Evolutionary conservation across 2,113 vertebrate species (phyloP).

Genomic region (Platanista minor): DNA sequence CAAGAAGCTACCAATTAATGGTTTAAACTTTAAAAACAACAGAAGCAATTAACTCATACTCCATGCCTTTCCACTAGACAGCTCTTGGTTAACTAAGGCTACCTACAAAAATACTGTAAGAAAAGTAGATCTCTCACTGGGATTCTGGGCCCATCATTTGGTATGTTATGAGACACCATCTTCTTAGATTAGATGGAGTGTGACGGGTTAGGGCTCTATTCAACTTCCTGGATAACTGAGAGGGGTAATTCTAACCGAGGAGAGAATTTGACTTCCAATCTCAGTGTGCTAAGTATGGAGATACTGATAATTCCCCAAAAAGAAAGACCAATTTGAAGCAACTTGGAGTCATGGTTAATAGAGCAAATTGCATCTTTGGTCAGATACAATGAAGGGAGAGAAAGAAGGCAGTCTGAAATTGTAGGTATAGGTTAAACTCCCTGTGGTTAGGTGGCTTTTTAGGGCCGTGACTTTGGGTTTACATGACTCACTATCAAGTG

Average conservation of each 20-base stretch:
- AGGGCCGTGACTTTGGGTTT: background rate
- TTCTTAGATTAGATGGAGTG: background rate
- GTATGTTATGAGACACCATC: background rate
- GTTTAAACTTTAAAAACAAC: conserved; percentile 50
- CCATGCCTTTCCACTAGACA: background rate
- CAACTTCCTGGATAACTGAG: conserved; percentile 60
- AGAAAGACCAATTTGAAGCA: conserved; percentile 41
- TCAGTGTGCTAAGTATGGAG: background rate
- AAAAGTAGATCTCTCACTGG: background rate
- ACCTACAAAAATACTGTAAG: background rate
- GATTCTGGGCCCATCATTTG: background rate
- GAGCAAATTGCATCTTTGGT: conserved; percentile 2
- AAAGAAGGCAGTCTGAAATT: background rate
- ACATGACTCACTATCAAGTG: background rate
- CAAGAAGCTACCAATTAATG: conserved; percentile 53
- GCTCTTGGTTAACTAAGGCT: background rate
- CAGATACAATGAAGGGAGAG: background rate
- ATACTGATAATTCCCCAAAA: background rate
- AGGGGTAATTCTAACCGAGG: conserved; percentile 3
- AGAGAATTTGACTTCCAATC: conserved; percentile 10
- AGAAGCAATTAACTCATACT: background rate
- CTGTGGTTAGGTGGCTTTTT: background rate
- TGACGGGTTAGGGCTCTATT: conserved; percentile 9
- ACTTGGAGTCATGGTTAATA: background rate
- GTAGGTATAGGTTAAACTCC: background rate